These are phyloP conservation scores for Drosophila anomelani DNA, from an alignment of 2,888 invertebrate species.

Conservation along the genomic window DNA sequence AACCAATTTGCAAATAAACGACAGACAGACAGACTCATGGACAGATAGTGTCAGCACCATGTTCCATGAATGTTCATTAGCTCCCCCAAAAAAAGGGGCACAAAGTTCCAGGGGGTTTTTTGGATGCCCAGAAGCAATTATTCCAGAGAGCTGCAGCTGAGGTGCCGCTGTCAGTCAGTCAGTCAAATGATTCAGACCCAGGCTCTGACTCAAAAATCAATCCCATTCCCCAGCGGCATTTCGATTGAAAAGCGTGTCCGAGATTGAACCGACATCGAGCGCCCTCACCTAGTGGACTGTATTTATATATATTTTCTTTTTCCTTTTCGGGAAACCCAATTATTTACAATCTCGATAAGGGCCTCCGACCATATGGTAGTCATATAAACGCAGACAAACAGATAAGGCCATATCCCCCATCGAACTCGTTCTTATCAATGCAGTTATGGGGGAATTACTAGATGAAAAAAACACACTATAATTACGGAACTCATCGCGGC, in stretches of 20 bases:
- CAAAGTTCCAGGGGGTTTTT: constrained; percentile 26
- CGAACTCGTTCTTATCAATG: constrained; percentile 35
- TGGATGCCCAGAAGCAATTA: constrained; percentile 30
- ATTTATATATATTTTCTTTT: not conserved
- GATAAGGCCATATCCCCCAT: constrained; percentile 52
- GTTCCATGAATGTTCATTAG: constrained; percentile 61
- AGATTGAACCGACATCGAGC: constrained; percentile 1
- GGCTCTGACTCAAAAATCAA: constrained; percentile 67
- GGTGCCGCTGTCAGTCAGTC: constrained; percentile 32
- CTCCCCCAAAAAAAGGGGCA: constrained; percentile 13
- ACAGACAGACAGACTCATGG: not conserved
- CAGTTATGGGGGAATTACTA: constrained; percentile 44
- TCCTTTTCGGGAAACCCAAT: constrained; percentile 13
- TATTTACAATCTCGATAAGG: constrained; percentile 35
- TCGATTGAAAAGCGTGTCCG: constrained; percentile 17
- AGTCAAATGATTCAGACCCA: constrained; percentile 49
- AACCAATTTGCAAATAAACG: not conserved
- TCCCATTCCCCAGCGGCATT: constrained; percentile 59
- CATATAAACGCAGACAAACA: constrained; percentile 37
- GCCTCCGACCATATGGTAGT: constrained; percentile 59
- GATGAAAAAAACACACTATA: constrained; percentile 35
- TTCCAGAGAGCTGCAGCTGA: constrained; percentile 26
- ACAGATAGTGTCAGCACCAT: constrained; percentile 21
- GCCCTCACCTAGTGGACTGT: not conserved
- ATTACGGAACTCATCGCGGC: constrained; percentile 59